Percentiles rank a stretch among this genome's conserved stretches.
Evolutionary conservation across 1,140 invertebrate genomes (phyloP).

Genomic region (Drosophila suzukii): DNA sequence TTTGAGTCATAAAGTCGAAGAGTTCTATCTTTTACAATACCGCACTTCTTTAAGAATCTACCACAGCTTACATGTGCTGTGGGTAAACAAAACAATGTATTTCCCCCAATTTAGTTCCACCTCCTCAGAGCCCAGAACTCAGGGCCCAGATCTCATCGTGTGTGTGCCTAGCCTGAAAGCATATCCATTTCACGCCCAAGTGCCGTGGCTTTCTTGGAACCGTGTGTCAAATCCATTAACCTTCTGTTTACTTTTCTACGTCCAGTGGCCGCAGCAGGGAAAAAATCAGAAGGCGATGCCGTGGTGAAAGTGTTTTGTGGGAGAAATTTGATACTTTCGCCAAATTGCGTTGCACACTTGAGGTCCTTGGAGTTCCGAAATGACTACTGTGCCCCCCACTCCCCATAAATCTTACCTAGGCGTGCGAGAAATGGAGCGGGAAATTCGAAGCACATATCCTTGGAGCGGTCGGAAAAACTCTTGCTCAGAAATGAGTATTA

Average conservation of each 20-base stretch:
- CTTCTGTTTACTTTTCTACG: slow-evolving; percentile 84
- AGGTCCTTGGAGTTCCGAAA: slow-evolving; percentile 52
- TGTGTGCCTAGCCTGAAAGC: slow-evolving; percentile 76
- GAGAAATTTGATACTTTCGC: slow-evolving; percentile 82
- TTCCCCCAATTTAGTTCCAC: slow-evolving; percentile 8
- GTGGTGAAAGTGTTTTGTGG: slow-evolving; percentile 45
- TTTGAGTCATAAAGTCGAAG: background rate
- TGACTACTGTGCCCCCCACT: slow-evolving; percentile 33
- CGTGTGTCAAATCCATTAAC: slow-evolving; percentile 84
- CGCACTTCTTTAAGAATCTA: slow-evolving; percentile 7
- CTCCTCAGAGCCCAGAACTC: background rate
- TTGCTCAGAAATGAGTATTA: slow-evolving; percentile 70
- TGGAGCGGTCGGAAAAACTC: slow-evolving; percentile 14
- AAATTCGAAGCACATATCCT: slow-evolving; percentile 47
- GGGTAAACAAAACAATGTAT: slow-evolving; percentile 29
- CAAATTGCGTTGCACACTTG: slow-evolving; percentile 82
- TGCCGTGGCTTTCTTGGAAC: slow-evolving; percentile 63
- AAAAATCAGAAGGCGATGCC: slow-evolving; percentile 45
- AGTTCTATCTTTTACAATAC: background rate
- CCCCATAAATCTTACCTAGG: slow-evolving; percentile 76
- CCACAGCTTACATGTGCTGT: background rate
- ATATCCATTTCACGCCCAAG: slow-evolving; percentile 82
- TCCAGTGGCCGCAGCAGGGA: slow-evolving; percentile 43
- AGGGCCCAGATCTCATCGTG: slow-evolving; percentile 11
- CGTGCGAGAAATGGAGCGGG: slow-evolving; percentile 67